Evolutionary conservation across 2,113 vertebrate species (phyloP), one percentile per base, ranked within the genome.

Genomic region (Pygoscelis adeliae): DNA sequence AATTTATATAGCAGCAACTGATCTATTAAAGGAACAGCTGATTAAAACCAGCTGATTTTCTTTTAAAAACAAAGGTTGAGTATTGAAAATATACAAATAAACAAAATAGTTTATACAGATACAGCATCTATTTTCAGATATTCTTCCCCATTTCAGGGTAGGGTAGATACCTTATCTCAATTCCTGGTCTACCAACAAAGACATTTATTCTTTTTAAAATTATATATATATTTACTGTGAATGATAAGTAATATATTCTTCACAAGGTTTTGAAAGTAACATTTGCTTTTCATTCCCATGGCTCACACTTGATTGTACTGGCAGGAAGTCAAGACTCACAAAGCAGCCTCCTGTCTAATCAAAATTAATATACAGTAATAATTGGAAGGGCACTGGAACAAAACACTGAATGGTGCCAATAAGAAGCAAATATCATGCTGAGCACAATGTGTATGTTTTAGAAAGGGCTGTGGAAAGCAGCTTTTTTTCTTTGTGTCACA

Each of bases 341-440:
- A 97, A 98, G 89, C 96, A 95, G 89, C 97, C 97, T 97, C 97
- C 96, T 98, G 97, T 95, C 97, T 98, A 97, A 98, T 98, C 97
- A 97, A 97, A 98, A 98, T 98, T 97, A 98, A 98, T 97, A 97
- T 96, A 96, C 93, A 98, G 94, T 95, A 98, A 97, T 97, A 98
- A 98, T 96, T 97, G 96, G 95, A 98, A 91, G 94, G 96, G 83
- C 44, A 61, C 55, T 96, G 88, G 66, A 96, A 98, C 78, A 96
- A 95, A 96, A 95, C 88, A 95, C 74, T 90, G 84, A 95, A 90
- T 83, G 77, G 83, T 93, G 83, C 93, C 93, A 97, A 88, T 95
- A 87, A 97, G 93, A 95, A 97, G 79, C 69, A 96, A 96, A 96
- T 93, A 97, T 76, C 62, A 77, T 84, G 73, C 95, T 93, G 84